Evolutionary conservation across 2,888 invertebrate species (phyloP).

Genomic region (Altica lythri): DNA sequence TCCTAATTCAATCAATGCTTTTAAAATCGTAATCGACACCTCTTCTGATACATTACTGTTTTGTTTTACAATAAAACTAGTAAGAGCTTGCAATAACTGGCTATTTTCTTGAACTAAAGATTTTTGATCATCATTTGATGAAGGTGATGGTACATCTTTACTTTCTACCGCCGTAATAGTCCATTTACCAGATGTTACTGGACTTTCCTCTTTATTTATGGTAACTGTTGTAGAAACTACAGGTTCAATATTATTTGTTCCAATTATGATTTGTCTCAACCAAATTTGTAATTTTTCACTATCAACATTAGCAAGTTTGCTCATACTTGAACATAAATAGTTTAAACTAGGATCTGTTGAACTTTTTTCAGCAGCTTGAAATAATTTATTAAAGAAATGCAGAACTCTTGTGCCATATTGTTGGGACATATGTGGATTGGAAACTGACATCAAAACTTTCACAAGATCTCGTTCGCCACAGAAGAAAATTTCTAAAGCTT

Average conservation of each 20-base stretch:
- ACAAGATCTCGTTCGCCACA: constrained; percentile 72
- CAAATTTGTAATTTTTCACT: constrained; percentile 66
- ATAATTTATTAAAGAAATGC: constrained; percentile 78
- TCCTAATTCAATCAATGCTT: constrained; percentile 75
- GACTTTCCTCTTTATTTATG: constrained; percentile 52
- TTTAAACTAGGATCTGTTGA: constrained; percentile 67
- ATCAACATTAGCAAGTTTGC: constrained; percentile 69
- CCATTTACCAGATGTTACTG: constrained; percentile 37
- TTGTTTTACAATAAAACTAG: constrained; percentile 74
- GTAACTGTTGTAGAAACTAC: constrained; percentile 60
- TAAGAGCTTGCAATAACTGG: constrained; percentile 69
- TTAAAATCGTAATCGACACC: constrained; percentile 68
- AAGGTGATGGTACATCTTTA: constrained; percentile 25
- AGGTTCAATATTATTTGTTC: constrained; percentile 44
- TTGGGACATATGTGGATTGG: constrained; percentile 71
- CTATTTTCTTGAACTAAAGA: constrained; percentile 70
- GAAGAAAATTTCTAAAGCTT: constrained; percentile 84
- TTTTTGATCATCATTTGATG: constrained; percentile 57
- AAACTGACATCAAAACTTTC: constrained; percentile 79
- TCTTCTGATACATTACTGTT: constrained; percentile 65
- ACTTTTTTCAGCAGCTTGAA: constrained; percentile 67
- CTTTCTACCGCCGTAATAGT: constrained; percentile 40
- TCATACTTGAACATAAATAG: constrained; percentile 69
- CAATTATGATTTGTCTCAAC: constrained; percentile 70
- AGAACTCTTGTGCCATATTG: constrained; percentile 78